A percentile compares a stretch with the other conserved stretches of the same genome.
phyloP scores from a whole-genome alignment of 2,113 vertebrate genomes.

The Thermophis baileyi region DNA sequence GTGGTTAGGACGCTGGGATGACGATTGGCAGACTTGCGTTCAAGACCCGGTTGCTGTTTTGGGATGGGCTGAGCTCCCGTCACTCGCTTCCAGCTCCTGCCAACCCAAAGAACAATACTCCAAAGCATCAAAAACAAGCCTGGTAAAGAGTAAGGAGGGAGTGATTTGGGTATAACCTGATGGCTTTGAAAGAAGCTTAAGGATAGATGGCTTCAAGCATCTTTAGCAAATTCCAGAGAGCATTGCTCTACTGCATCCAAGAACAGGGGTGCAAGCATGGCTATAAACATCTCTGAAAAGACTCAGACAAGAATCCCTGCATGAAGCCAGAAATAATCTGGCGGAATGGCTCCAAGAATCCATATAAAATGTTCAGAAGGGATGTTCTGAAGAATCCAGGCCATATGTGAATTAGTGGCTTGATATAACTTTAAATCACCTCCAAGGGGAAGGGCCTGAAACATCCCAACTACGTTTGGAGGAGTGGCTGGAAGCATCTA shows the following conservation, averaged over 20 bases:
- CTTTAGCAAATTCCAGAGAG: not conserved
- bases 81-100: not conserved
- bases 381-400: not conserved
- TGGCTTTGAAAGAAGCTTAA: not conserved
- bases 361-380: not conserved
- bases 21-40: not conserved
- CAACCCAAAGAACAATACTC: not conserved
- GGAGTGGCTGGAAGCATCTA: not conserved
- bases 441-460: too few relatives aligned
- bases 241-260: not conserved
- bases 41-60: not conserved
- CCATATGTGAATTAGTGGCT: not conserved
- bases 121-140: not conserved
- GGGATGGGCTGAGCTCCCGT: not conserved
- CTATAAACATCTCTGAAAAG: not conserved
- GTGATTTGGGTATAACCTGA: not conserved
- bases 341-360: not conserved
- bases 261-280: not conserved
- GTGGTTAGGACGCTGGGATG: not conserved
- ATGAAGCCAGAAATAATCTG: not conserved
- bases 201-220: not conserved
- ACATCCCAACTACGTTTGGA: too few relatives aligned
- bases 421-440: too few relatives aligned
- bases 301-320: not conserved
- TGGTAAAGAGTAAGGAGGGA: not conserved